Evolutionary conservation across 2,888 invertebrate species (phyloP).

Genomic region (Heterodera filipjevi): DNA sequence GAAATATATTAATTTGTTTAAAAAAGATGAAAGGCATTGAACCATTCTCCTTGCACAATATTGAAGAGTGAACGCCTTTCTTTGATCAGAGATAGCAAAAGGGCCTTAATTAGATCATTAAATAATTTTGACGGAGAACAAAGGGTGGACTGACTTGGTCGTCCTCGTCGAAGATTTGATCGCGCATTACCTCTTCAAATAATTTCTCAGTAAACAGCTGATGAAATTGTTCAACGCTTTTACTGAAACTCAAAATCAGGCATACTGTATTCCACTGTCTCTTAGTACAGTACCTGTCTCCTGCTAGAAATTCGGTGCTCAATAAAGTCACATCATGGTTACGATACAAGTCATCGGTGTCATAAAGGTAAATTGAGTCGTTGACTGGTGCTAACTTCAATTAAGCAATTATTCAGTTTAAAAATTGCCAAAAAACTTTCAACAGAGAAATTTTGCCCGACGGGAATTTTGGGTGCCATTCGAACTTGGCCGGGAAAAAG

Average conservation of each 20-base stretch:
- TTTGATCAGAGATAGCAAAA: slow-evolving; percentile 23
- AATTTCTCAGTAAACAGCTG: not conserved
- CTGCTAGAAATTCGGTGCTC: slow-evolving; percentile 24
- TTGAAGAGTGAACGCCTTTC: slow-evolving; percentile 20
- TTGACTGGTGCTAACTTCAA: slow-evolving; percentile 15
- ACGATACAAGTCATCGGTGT: slow-evolving; percentile 8
- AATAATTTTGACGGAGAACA: no score
- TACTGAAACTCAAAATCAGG: not conserved
- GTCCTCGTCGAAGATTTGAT: slow-evolving; percentile 24
- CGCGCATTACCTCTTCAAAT: slow-evolving; percentile 14
- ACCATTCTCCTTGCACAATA: slow-evolving; percentile 31
- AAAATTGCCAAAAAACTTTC: slow-evolving; percentile 12
- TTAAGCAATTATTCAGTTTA: not conserved
- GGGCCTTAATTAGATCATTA: no score
- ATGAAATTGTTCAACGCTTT: slow-evolving; percentile 25
- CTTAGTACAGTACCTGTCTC: slow-evolving; percentile 22
- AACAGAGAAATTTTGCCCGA: slow-evolving; percentile 18
- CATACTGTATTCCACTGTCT: no score
- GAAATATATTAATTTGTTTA: not conserved
- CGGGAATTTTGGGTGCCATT: slow-evolving; percentile 30
- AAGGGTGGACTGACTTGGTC: slow-evolving; percentile 9
- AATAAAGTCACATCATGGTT: slow-evolving; percentile 10
- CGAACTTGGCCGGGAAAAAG: slow-evolving; percentile 23
- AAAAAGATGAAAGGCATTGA: slow-evolving; percentile 30
- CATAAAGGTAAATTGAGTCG: slow-evolving; percentile 21